A percentile compares a stretch with the other conserved stretches of the same genome.
phyloP scores from a whole-genome alignment of 2,113 vertebrate species.

The Microcebus jonahi region DNA sequence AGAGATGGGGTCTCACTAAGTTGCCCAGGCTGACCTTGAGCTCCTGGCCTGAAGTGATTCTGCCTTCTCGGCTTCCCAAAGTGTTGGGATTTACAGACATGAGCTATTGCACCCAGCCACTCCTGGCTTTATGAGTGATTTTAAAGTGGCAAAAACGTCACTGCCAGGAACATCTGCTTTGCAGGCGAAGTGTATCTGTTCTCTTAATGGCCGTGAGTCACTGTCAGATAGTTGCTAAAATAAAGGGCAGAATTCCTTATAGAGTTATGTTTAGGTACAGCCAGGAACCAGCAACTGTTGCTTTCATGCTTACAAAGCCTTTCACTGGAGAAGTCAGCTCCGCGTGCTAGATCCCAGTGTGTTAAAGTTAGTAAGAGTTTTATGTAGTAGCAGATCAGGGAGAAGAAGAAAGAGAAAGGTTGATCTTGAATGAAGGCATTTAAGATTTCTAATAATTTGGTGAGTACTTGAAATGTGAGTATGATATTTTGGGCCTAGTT shows the following conservation, averaged over 20 bases:
- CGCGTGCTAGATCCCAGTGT: background rate
- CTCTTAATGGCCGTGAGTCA: background rate
- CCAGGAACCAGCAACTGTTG: background rate
- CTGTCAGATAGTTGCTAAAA: background rate
- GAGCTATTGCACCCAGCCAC: too few relatives aligned
- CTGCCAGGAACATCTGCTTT: background rate
- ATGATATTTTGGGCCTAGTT: background rate
- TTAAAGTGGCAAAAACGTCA: background rate
- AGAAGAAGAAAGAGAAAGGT: background rate
- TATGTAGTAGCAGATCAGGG: background rate
- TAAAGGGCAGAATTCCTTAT: background rate
- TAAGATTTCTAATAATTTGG: slow-evolving; percentile 12
- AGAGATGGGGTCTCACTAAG: too few relatives aligned
- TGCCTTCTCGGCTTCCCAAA: too few relatives aligned
- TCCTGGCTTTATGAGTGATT: background rate
- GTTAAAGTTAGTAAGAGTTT: background rate
- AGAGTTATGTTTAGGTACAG: background rate
- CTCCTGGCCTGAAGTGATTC: too few relatives aligned
- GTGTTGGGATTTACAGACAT: too few relatives aligned
- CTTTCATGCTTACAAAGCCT: background rate
- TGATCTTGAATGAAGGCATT: background rate
- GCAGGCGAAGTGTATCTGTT: background rate
- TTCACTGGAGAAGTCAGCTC: background rate
- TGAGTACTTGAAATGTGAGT: background rate
- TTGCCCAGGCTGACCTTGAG: too few relatives aligned